Evolutionary conservation across 2,797 vertebrate genomes (phyloP).

Genomic region (Setipinna tenuifilis): DNA sequence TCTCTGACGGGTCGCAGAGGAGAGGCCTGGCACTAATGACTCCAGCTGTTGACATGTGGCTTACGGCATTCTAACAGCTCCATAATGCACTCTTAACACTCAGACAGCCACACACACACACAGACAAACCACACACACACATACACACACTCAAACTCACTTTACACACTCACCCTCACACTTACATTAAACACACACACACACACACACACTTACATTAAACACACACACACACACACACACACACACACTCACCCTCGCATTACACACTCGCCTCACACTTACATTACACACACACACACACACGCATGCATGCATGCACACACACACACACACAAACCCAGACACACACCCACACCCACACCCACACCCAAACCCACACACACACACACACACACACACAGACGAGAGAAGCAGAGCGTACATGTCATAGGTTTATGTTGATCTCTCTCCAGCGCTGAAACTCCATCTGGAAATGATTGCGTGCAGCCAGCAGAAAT

Average conservation of each 20-base stretch:
- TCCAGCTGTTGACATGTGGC: not conserved
- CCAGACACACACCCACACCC: not conserved
- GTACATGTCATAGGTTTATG: constrained; percentile 20
- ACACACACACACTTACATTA: not conserved
- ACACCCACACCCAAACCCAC: not conserved
- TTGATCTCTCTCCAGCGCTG: constrained; percentile 14
- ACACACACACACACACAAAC: not conserved
- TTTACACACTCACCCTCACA: too few relatives aligned
- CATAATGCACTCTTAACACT: not conserved
- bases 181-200: not conserved
- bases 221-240: not conserved
- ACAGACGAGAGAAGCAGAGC: constrained; percentile 5
- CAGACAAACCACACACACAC: not conserved
- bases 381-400: not conserved
- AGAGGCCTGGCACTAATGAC: not conserved
- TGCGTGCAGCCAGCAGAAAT: not conserved
- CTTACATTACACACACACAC: not conserved
- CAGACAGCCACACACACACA: not conserved
- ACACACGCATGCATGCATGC: not conserved
- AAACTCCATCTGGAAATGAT: constrained; percentile 20
- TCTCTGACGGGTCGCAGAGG: not conserved
- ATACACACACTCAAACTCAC: not conserved
- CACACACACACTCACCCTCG: not conserved
- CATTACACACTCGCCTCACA: too few relatives aligned
- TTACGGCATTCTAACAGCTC: constrained; percentile 3